phyloP scores from a whole-genome alignment of 2,113 vertebrate species.

The Silurus meridionalis region DNA sequence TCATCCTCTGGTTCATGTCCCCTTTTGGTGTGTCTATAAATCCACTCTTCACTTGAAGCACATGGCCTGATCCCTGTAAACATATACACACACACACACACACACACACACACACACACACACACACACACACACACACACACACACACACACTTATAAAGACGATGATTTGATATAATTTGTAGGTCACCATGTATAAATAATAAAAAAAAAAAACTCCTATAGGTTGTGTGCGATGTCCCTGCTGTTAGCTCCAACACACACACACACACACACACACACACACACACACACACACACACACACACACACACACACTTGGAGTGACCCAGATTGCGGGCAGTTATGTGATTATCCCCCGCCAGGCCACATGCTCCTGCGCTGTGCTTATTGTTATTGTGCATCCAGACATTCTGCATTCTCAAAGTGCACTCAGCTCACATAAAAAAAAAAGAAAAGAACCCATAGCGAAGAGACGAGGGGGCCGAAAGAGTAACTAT shows the following conservation, averaged over 20 bases:
- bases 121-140: no score
- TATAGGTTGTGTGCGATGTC: no score
- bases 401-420: conserved; percentile 13
- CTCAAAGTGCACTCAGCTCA: conserved; percentile 11
- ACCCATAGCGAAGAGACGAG: no score
- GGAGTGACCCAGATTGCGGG: conserved; percentile 49
- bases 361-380: conserved; percentile 48
- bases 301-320: conserved; percentile 44
- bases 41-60: conserved; percentile 28
- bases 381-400: conserved; percentile 46
- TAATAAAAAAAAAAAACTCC: no score
- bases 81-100: conserved; percentile 8
- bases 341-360: conserved; percentile 43
- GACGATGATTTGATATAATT: no score
- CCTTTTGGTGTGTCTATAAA: conserved; percentile 36
- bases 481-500: background rate
- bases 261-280: background rate
- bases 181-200: no score
- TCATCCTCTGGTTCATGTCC: conserved; percentile 14
- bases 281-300: conserved; percentile 26
- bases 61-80: conserved; percentile 36
- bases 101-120: background rate
- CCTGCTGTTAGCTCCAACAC: no score
- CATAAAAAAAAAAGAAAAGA: background rate
- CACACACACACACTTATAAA: no score